Base-by-base conservation (phyloP, 2,888 invertebrate genomes). In the Thalpophila matura region DNA sequence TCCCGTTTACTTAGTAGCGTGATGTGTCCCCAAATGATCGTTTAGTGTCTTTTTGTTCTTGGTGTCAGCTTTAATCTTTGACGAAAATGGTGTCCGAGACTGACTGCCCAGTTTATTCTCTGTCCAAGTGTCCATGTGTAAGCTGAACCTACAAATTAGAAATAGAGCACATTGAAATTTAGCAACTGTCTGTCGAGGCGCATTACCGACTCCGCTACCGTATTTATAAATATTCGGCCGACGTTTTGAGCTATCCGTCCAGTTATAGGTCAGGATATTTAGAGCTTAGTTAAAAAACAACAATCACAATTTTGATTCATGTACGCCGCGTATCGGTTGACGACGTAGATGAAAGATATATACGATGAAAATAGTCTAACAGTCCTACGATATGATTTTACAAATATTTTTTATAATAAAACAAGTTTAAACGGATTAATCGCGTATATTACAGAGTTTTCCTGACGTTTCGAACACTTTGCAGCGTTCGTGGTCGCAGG, bases 131-230 rank as follows among this genome's bases (percentile, higher is more conserved):
- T 87, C 86, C 46, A 78, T 83, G 83, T 86, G 88, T 88, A 91
- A 86, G 86, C 85, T 82, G 87, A 90, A 86, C 86, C 89, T 86
- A 86, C 86, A 85, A 84, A 88, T 89, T 87, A 80, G 85, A 94
- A 93, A 88, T 93, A 89, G 93, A 91, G 86, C 93, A 90, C 90
- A 91, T 91, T 93, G 94, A 94, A 92, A 94, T 94, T 92, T 94
- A 93, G 92, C 94, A 94, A 94, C 94, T 95, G 94, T 90, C 92
- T 90, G 91, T 90, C 91, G 87, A 84, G 86, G 81, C 86, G 88
- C 89, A 91, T 92, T 91, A 91, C 91, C 82, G 88, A 86, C 84
- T 88, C 82, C 81, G 87, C 91, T 88, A 86, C 89, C 85, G 90
- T 90, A 92, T 93, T 92, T 93, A 94, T 92, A 93, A 92, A 93